A percentile compares a stretch with the other conserved stretches of the same genome.
Conservation (phyloP, 2,113 vertebrate species). For the Phoxinus phoxinus region DNA sequence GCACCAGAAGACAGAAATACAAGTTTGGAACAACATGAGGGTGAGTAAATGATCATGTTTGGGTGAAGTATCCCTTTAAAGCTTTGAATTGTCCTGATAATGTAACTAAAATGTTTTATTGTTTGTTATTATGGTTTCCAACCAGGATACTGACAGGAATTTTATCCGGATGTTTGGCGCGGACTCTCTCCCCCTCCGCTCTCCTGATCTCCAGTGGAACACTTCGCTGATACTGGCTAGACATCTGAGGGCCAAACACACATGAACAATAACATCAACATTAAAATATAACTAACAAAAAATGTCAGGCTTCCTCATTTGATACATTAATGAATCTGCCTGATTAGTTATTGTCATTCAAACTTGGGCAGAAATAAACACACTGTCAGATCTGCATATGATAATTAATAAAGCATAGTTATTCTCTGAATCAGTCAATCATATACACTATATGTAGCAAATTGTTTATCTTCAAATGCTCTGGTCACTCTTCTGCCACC, state of each 20-base stretch:
- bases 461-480: neutral
- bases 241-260: constrained; percentile 70
- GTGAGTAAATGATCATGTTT: neutral
- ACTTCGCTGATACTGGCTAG: constrained; percentile 77
- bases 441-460: neutral
- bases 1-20: neutral
- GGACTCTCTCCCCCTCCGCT: constrained; percentile 79
- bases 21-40: neutral
- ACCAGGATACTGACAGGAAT: constrained; percentile 74
- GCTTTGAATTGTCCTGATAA: neutral
- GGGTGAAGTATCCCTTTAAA: neutral
- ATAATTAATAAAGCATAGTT: neutral
- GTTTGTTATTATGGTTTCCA: neutral
- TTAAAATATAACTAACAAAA: constrained; percentile 52
- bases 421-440: neutral
- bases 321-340: neutral
- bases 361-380: neutral
- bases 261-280: constrained; percentile 57
- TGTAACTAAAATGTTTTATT: neutral
- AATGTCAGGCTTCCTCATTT: neutral
- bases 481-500: neutral
- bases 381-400: neutral
- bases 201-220: constrained; percentile 79
- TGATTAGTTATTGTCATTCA: neutral
- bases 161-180: constrained; percentile 82